A percentile compares a stretch with the other conserved stretches of the same genome.
Evolutionary conservation across 2,888 invertebrate genomes (phyloP).

Genomic region (Polydrusus pterygomalis): DNA sequence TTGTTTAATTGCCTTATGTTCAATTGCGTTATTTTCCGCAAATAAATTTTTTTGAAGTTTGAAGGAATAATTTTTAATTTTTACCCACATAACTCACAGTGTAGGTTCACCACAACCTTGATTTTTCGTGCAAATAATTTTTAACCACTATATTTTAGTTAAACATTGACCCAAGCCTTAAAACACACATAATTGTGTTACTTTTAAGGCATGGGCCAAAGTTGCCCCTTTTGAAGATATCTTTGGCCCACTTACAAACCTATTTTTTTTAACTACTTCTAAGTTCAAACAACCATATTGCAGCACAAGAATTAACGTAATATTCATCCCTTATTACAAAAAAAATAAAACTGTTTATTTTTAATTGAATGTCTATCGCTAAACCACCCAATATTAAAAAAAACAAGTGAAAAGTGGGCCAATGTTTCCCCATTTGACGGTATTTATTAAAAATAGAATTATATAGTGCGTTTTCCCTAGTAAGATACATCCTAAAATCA

Average conservation of each 20-base stretch:
- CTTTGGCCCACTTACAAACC: conserved; percentile 4
- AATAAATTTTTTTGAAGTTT: not conserved
- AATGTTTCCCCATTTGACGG: too few species aligned
- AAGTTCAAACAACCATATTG: not conserved
- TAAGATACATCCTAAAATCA: too few species aligned
- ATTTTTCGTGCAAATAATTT: not conserved
- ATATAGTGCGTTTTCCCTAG: too few species aligned
- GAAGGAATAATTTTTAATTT: not conserved
- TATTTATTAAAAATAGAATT: too few species aligned
- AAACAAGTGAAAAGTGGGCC: not conserved
- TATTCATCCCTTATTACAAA: not conserved
- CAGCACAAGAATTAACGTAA: not conserved
- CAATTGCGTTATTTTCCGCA: not conserved
- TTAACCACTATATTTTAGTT: not conserved
- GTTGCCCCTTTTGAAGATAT: not conserved
- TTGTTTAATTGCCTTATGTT: conserved; percentile 1
- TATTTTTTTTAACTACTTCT: not conserved
- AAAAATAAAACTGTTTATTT: conserved; percentile 1
- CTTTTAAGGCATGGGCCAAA: conserved; percentile 4
- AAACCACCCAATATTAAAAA: not conserved
- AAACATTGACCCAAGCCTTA: conserved; percentile 3
- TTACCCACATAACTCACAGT: not conserved
- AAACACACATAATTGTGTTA: not conserved
- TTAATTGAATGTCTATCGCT: not conserved
- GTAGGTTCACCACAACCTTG: not conserved